Base-by-base conservation (phyloP, 1,140 invertebrate species). In the Macrotrachela quadricornifera region DNA sequence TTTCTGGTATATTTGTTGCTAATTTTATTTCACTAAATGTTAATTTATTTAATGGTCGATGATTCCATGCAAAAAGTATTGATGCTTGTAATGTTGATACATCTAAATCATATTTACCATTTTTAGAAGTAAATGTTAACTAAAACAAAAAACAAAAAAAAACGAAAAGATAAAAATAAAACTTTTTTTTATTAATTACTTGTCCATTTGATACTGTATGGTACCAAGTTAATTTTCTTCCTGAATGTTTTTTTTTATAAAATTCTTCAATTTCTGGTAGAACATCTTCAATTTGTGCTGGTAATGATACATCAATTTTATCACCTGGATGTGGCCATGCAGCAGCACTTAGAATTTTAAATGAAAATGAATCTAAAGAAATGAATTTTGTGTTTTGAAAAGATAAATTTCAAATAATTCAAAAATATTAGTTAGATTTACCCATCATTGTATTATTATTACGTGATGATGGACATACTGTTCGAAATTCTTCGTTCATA, bases 51-150 rank as follows among this genome's bases (percentile, higher is more conserved):
- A 63, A 59, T 36, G 83, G 82, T 60, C 91, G 74, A 66, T 94
- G 85, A 75, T 97, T 97, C 90, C 90, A 99, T 10, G 86, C 85
- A 73, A 95, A 96, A 16, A 99, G 72, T n/a, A 97, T 88, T 51
- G 88, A 87, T 87, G 96, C 94, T 80, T 99, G 94, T 70, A 96
- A 95, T 43, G 91, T 95, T 10, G 92, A 96, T 3, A 97, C 87
- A 68, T 99, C 94, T 55, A 99, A 73, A 73, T 99, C 94, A 72
- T 87, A 99, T 61, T 82, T 79, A 11, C 91, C 90, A 44, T 85
- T 79, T 63, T 81, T 78, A 71, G 91, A 95, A 3, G 78, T 76
- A 75, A 96, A 97, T 44, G 85, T 91, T 58, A 95, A 88, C 79
- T 81, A 64, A 55, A 73, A 61, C 36, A 14, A 57, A 43, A 6